A percentile compares a stretch with the other conserved stretches of the same genome.
Conservation (phyloP, 2,888 invertebrate genomes). For the Caenorhabditis wallacei region DNA sequence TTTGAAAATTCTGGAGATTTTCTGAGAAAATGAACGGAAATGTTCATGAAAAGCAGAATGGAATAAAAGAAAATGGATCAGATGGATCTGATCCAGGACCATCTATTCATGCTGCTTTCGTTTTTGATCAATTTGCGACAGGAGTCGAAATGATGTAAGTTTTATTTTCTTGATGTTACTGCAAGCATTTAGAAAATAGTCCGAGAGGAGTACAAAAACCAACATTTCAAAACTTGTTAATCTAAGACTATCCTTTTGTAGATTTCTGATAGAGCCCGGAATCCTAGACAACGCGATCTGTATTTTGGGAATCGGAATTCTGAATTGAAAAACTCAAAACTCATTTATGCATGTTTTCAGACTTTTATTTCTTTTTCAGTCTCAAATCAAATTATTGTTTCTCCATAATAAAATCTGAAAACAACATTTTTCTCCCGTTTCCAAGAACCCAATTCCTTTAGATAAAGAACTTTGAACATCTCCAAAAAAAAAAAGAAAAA, state of each 20-base stretch:
- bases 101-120: constrained; percentile 47
- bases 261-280: too few species aligned
- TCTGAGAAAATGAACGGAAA: neutral
- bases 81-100: constrained; percentile 6
- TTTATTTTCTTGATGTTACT: neutral
- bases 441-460: neutral
- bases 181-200: neutral
- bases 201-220: too few species aligned
- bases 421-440: neutral
- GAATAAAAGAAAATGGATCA: neutral
- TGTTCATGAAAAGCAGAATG: neutral
- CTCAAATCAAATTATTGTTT: neutral
- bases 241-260: too few species aligned
- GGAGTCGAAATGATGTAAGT: constrained; percentile 59
- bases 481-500: neutral
- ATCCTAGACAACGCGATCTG: too few species aligned
- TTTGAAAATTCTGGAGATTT: neutral
- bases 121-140: constrained; percentile 45
- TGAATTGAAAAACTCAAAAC: too few species aligned
- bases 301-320: too few species aligned
- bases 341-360: neutral
- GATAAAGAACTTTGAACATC: neutral
- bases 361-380: neutral
- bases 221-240: too few species aligned
- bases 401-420: neutral